Evolutionary conservation across 2,888 invertebrate species (phyloP).

Genomic region (Thymelicus lineola): DNA sequence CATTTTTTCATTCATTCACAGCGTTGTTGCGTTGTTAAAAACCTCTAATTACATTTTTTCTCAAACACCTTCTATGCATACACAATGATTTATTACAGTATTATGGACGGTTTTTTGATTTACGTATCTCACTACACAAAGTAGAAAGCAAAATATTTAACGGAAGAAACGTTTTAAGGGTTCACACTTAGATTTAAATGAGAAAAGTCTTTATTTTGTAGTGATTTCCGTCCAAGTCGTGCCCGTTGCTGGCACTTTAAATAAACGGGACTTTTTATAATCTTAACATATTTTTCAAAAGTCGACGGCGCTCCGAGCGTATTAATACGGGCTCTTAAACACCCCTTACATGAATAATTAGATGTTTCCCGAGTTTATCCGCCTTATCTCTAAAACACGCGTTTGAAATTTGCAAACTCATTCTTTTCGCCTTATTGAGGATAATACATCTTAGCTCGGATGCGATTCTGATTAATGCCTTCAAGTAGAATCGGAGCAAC

Average conservation of each 20-base stretch:
- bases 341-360: constrained; percentile 84
- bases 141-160: background rate
- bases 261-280: constrained; percentile 72
- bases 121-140: too few species aligned
- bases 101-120: too few species aligned
- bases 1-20: too few species aligned
- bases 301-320: constrained; percentile 59
- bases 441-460: constrained; percentile 79
- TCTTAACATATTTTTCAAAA: constrained; percentile 72
- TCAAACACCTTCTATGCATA: too few species aligned
- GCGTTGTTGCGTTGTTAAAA: too few species aligned
- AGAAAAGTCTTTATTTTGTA: constrained; percentile 59
- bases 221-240: constrained; percentile 75
- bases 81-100: too few species aligned
- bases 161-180: constrained; percentile 55
- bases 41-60: too few species aligned
- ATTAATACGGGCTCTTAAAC: constrained; percentile 80
- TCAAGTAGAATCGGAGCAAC: constrained; percentile 72
- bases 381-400: constrained; percentile 80
- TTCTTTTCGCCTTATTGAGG: constrained; percentile 82
- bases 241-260: constrained; percentile 68
- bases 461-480: constrained; percentile 83
- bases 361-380: constrained; percentile 78
- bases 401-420: constrained; percentile 82
- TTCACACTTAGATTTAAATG: constrained; percentile 65